Evolutionary conservation across 1,140 invertebrate species (phyloP), one percentile per base, ranked within the genome.

Genomic region (Tetramorium parvispinum): DNA sequence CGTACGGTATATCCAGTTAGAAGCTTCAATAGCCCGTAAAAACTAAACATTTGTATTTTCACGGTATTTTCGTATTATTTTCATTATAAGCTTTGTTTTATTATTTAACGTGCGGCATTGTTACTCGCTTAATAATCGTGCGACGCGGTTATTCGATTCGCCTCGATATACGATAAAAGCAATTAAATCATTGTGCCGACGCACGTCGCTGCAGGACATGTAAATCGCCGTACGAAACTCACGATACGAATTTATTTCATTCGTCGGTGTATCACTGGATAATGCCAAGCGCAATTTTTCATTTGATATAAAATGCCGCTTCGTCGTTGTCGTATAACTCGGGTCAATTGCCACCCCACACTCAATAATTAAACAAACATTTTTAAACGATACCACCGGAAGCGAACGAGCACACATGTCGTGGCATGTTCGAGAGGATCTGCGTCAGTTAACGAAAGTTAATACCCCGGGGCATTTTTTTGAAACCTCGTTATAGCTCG

Each of bases 321-420:
- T 24, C 59, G 27, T 16, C 57, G 57, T 76, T 37, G n/a, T 57
- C 13, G 2, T 75, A 24, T 73, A 57, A 51, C 13, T n/a, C 78
- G 49, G 37, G 24, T 82, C 79, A 49, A 37, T 24, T 24, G 40
- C 11, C 10, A n/a, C 51, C 21, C 16, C 66, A 13, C 76, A 16
- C 37, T 81, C 40, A 66, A 49, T 49, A 83, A 83, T 83, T 73
- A 83, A 83, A 75, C 79, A 24, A 73, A 57, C 53, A 37, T 46
- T 75, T 73, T 21, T 13, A 75, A 75, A 61, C n/a, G 79, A 59
- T 73, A 46, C 24, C 24, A 82, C 40, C 68, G 68, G 53, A 83
- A 82, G 43, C 18, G 53, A 71, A 59, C 8, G 27, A 37, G 37
- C 32, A 10, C 66, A 46, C 13, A 32, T 57, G 37, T 68, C 61